Base-by-base conservation (phyloP, 2,797 vertebrate species). In the Falco concolor region DNA sequence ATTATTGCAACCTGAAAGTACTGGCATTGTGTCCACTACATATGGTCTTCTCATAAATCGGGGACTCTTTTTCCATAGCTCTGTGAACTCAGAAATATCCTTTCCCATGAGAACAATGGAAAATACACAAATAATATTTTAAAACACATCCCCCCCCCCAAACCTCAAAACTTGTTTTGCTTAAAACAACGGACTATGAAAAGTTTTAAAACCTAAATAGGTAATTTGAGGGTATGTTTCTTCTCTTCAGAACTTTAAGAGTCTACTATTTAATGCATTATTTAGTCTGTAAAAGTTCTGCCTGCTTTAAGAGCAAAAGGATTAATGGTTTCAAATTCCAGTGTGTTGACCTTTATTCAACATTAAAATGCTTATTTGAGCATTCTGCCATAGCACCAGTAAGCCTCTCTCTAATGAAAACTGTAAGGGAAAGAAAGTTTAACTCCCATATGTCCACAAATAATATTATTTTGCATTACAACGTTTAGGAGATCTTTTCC, bases 351-450 rank as follows among this genome's bases (percentile, higher is more conserved):
- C 98, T 98, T 98, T 98, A 98, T 97, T 97, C 97, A 98, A 97
- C 96, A 98, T 98, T 98, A 98, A 97, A 98, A 98, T 97, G 97
- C 97, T 98, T 98, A 97, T 97, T 98, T 97, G 96, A 98, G 95
- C 96, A 98, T 96, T 97, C 96, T 98, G 94, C 96, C 61, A 90
- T 76, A 95, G 94, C 91, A 97, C 94, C 88, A 94, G 96, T 97
- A 97, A 98, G 97, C 95, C 82, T 95, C 90, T 95, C 82, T 77
- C 95, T 98, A 98, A 98, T 97, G 97, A 98, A 98, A 95, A 96
- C 45, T 52, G 69, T 95, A 94, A 93, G 47, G 77, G 85, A 97
- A 97, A 96, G 78, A 97, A 98, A 98, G 94, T 98, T 98, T 98
- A 98, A 97, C 91, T 97, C 96, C 93, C 81, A 82, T 87, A 85